Conservation (phyloP, 2,888 invertebrate genomes). For the Seladonia tumulorum region DNA sequence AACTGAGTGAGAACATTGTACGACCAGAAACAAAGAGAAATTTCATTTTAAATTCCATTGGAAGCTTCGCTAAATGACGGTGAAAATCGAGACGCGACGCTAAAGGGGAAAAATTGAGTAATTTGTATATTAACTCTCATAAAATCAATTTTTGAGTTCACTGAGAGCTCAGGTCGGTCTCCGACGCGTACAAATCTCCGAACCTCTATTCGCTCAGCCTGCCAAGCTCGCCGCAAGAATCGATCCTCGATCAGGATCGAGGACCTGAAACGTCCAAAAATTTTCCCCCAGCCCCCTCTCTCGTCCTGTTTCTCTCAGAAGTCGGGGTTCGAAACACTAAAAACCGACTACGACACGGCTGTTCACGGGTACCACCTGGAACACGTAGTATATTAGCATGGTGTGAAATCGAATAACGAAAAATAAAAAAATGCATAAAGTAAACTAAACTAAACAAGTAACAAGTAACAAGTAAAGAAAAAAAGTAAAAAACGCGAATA, state of each 20-base stretch:
- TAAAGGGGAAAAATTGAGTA: no score
- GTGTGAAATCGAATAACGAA: slow-evolving; percentile 70
- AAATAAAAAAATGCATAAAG: slow-evolving; percentile 7
- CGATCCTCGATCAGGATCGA: background rate
- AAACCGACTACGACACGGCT: slow-evolving; percentile 58
- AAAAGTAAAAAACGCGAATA: slow-evolving; percentile 63
- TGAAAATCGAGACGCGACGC: no score
- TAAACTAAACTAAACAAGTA: slow-evolving; percentile 6
- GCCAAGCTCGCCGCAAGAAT: background rate
- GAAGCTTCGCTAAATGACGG: no score
- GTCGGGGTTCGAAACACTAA: slow-evolving; percentile 25
- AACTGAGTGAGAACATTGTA: no score
- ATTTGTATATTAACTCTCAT: background rate
- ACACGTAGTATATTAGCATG: slow-evolving; percentile 75
- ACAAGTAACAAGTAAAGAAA: slow-evolving; percentile 2
- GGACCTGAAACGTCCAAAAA: background rate
- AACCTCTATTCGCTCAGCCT: background rate
- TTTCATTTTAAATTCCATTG: no score
- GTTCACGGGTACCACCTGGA: slow-evolving; percentile 73
- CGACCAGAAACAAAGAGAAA: no score
- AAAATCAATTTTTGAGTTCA: background rate
- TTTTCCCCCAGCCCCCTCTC: background rate
- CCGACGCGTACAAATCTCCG: slow-evolving; percentile 10
- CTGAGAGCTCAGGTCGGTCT: background rate
- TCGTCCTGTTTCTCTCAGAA: slow-evolving; percentile 10